Evolutionary conservation across 2,113 vertebrate species (phyloP), one percentile per base, ranked within the genome.

Genomic region (Spea bombifrons): DNA sequence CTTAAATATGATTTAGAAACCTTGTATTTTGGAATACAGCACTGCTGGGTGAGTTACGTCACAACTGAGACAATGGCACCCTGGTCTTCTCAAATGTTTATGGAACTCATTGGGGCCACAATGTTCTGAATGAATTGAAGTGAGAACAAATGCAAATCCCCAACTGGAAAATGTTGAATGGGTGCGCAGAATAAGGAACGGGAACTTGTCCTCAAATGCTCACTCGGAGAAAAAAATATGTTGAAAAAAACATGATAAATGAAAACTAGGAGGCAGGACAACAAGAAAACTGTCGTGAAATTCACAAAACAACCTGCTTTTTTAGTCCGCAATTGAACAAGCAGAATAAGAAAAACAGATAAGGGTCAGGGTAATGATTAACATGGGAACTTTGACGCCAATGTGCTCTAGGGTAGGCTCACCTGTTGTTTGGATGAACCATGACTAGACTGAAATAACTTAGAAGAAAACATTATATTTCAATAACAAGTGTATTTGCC

Each of bases 361-460:
- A 48, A 76, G 57, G 71, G 71, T 78, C 10, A 0, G 45, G 83
- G 82, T 88, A 90, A 89, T 90, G 66, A 90, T 90, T 90, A 90
- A 89, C 73, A 0, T 76, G 65, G 72, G 82, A 69, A 82, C 75
- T 70, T 47, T 84, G 76, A 78, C 76, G 84, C 82, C 81, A 81
- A 81, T 71, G 15, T 5, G 5, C 73, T 71, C 77, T 84, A 82
- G 81, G 84, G 84, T 84, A 79, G 63, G 86, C 82, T 88, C 83
- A 88, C 83, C 88, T 89, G 87, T 73, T 86, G 79, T 78, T 89
- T 83, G 83, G 81, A 81, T 84, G 84, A 86, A 83, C 87, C 30
- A 82, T 83, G 76, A 78, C 76, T 78, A 71, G 68, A 71, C 76
- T 71, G 48, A 71, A 50, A 69, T 44, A 7, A 49, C 7, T 2